These are phyloP conservation scores for Poecilobothrus nobilitatus DNA, from an alignment of 2,888 invertebrate species.

Conservation along the genomic window DNA sequence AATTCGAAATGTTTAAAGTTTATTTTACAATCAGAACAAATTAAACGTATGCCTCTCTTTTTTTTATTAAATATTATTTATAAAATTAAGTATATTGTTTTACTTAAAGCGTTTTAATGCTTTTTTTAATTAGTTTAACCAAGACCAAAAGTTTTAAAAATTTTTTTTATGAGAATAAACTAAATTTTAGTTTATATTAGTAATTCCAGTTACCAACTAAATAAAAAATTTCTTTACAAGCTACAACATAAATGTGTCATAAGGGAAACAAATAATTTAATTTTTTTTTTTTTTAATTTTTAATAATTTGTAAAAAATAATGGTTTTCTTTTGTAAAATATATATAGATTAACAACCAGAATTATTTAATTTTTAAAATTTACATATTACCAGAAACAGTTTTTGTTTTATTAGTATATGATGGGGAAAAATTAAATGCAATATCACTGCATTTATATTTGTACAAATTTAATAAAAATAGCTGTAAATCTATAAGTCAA, in stretches of 20 bases:
- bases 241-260: too few species aligned
- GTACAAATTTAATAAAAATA: background rate
- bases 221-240: background rate
- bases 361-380: too few species aligned
- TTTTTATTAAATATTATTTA: background rate
- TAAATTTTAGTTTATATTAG: background rate
- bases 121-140: background rate
- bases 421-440: background rate
- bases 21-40: background rate
- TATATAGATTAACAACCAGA: too few species aligned
- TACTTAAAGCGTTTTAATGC: background rate
- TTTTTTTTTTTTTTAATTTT: too few species aligned
- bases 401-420: too few species aligned
- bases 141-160: background rate
- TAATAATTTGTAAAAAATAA: too few species aligned
- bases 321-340: too few species aligned
- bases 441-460: background rate
- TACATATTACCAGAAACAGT: too few species aligned
- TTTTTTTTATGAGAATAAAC: background rate
- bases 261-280: too few species aligned
- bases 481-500: background rate
- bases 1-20: too few species aligned
- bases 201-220: background rate
- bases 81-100: slow-evolving; percentile 2
- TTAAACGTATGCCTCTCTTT: background rate